A percentile compares a stretch with the other conserved stretches of the same genome.
Conservation (phyloP, 1,140 invertebrate species). For the Drosophila funebris region DNA sequence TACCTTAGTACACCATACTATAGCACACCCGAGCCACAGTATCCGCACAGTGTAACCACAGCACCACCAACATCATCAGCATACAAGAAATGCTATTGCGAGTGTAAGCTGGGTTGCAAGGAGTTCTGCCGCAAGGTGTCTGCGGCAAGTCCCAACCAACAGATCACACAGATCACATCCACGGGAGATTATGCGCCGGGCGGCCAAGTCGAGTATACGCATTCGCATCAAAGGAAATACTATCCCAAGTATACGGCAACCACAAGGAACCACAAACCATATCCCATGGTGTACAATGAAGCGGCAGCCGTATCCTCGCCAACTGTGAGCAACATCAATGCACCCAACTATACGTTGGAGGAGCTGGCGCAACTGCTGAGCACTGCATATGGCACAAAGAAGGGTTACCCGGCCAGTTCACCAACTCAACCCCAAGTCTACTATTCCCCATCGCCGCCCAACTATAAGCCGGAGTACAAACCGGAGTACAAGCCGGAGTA, state of each 20-base stretch:
- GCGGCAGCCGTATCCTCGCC: conserved; percentile 34
- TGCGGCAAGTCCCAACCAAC: conserved; percentile 50
- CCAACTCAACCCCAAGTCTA: conserved; percentile 37
- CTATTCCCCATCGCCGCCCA: conserved; percentile 31
- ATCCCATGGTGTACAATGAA: conserved; percentile 51
- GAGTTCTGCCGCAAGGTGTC: conserved; percentile 76
- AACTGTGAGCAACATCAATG: conserved; percentile 42
- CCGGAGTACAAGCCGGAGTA: conserved; percentile 15
- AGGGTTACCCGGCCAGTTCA: conserved; percentile 40
- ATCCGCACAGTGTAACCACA: too few relatives aligned
- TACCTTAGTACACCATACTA: not conserved
- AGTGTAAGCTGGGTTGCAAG: conserved; percentile 78
- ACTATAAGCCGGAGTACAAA: not conserved
- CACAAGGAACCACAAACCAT: conserved; percentile 45
- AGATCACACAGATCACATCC: conserved; percentile 68
- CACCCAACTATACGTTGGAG: conserved; percentile 70
- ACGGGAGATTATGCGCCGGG: conserved; percentile 59
- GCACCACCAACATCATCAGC: conserved; percentile 1
- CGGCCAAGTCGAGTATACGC: conserved; percentile 64
- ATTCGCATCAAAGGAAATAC: conserved; percentile 63
- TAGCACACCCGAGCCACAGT: not conserved
- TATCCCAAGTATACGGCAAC: conserved; percentile 47
- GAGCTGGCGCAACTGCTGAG: conserved; percentile 67
- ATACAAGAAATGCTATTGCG: conserved; percentile 75
- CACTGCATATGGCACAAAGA: conserved; percentile 55